Conservation (phyloP, 2,797 vertebrate species). For the Anabas testudineus region DNA sequence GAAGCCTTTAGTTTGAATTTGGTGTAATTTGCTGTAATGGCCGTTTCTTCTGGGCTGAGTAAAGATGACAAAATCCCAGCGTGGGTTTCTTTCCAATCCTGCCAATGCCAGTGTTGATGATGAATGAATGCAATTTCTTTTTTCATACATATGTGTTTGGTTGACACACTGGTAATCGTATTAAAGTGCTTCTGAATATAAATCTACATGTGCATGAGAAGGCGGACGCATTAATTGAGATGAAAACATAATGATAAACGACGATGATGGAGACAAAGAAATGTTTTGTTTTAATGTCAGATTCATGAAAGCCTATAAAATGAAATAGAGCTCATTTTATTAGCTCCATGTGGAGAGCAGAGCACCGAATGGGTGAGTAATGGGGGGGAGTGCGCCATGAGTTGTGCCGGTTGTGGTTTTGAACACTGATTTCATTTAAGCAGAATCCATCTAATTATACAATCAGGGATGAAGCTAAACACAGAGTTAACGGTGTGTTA, state of each 20-base stretch:
- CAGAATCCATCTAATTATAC: conserved; percentile 18
- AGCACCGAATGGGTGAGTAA: background rate
- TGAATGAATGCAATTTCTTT: background rate
- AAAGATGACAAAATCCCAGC: background rate
- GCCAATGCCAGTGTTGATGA: background rate
- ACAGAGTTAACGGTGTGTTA: background rate
- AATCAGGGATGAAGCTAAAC: conserved; percentile 14
- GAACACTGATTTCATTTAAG: conserved; percentile 10
- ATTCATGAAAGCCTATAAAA: background rate
- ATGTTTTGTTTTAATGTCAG: background rate
- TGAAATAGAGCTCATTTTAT: conserved; percentile 3
- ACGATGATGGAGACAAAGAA: conserved; percentile 2
- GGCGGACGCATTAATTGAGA: background rate
- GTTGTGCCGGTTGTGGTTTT: conserved; percentile 1
- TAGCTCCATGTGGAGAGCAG: background rate
- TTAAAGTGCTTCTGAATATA: background rate
- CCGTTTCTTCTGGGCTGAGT: background rate
- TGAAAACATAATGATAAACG: background rate
- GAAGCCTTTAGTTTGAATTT: conserved; percentile 24
- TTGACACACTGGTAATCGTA: conserved; percentile 4
- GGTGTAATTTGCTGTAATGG: conserved; percentile 15
- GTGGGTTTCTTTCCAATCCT: background rate
- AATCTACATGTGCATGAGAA: background rate
- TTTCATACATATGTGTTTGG: background rate
- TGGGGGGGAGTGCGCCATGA: conserved; percentile 3